Conservation (phyloP, 2,113 vertebrate genomes). For the Orientallactaga bullata region DNA sequence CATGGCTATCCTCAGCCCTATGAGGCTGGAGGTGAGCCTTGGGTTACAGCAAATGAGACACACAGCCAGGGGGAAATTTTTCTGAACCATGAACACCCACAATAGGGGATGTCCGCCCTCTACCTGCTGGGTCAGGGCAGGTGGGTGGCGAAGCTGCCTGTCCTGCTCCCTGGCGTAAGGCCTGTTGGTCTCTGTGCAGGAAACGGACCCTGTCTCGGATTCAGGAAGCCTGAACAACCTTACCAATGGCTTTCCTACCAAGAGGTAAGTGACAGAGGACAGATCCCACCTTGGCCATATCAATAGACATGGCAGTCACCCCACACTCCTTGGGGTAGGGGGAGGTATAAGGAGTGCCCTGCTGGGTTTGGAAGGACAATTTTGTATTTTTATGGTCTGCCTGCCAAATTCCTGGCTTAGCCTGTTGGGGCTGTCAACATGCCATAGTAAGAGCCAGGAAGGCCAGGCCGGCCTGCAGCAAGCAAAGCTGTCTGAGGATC, state of each 20-base stretch:
- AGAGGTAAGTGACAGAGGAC: conserved; percentile 90
- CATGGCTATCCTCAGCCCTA: too few relatives aligned
- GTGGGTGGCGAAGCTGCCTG: background rate
- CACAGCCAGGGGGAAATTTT: background rate
- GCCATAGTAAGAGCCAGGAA: background rate
- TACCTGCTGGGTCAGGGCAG: background rate
- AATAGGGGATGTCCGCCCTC: background rate
- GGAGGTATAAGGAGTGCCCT: background rate
- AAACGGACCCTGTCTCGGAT: conserved; percentile 96
- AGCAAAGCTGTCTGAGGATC: background rate
- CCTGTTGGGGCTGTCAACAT: background rate
- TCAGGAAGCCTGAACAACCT: conserved; percentile 95
- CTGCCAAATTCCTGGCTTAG: background rate
- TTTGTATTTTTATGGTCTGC: background rate
- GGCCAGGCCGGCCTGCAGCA: background rate
- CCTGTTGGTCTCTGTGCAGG: conserved; percentile 83
- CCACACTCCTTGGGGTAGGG: background rate
- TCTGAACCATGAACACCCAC: background rate
- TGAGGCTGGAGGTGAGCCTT: background rate
- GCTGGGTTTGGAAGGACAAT: background rate
- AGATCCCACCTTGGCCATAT: background rate
- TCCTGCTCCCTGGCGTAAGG: background rate
- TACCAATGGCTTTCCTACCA: conserved; percentile 98
- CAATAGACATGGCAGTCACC: background rate
- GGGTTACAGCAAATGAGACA: background rate